These are phyloP conservation scores for Moxostoma hubbsi DNA, from an alignment of 2,797 vertebrate genomes.

Conservation along the genomic window DNA sequence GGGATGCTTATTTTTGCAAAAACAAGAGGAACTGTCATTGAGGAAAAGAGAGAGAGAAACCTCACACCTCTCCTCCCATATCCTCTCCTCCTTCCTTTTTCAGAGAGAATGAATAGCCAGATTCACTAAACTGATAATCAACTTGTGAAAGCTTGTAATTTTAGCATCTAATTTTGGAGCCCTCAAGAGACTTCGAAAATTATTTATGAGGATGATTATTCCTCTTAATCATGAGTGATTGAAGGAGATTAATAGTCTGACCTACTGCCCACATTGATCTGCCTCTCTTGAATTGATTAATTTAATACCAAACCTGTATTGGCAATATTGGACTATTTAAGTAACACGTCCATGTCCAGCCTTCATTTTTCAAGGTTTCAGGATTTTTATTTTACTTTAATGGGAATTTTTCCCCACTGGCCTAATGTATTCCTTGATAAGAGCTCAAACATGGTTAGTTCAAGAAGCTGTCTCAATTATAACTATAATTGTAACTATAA, in stretches of 20 bases:
- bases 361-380: neutral
- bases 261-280: conserved; percentile 47
- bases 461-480: neutral
- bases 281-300: conserved; percentile 48
- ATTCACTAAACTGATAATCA: conserved; percentile 9
- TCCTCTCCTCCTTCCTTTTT: neutral
- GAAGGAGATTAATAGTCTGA: conserved; percentile 54
- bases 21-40: conserved; percentile 18
- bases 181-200: conserved; percentile 36
- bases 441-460: neutral
- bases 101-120: neutral
- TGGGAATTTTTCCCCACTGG: neutral
- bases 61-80: neutral
- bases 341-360: neutral
- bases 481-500: neutral
- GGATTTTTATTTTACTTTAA: neutral
- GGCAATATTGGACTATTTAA: conserved; percentile 8
- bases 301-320: conserved; percentile 24
- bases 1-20: conserved; percentile 43
- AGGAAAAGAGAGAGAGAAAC: neutral
- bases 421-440: neutral
- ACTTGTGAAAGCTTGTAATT: conserved; percentile 42
- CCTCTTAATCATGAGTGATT: conserved; percentile 47
- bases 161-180: conserved; percentile 23
- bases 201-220: conserved; percentile 51